Base-by-base conservation (phyloP, 1,140 invertebrate genomes). In the Philopotamus ludificatus region DNA sequence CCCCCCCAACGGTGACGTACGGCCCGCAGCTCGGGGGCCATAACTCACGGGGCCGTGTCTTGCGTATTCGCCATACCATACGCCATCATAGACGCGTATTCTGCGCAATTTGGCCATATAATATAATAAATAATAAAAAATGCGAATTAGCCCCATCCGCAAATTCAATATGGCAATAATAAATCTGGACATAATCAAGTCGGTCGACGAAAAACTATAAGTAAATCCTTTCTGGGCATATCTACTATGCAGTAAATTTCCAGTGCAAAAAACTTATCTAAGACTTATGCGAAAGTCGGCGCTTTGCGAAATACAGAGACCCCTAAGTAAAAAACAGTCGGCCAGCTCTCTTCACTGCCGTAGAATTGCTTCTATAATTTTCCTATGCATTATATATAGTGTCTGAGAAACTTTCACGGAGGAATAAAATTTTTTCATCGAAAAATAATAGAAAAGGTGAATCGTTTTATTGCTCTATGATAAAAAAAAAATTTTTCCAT, bases 1-100 rank as follows among this genome's bases (percentile, higher is more conserved):
- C 28, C 51, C 22, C 47, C 2, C 63, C 67, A 23, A 45, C 15
- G n/a, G 63, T 70, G 67, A 70, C 67, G 67, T 70, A 70, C 60
- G 63, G 42, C 51, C 63, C 60, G 67, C 63, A 63, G 67, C 67
- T 59, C 45, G 67, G 67, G 67, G 65, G 63, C 64, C 18, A 70
- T 70, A 70, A 70, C 39, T 70, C 67, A 63, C 44, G 63, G 41
- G 58, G 67, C 64, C 67, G 59, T 53, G 67, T 60, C 67, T 66
- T 70, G 63, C 63, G 67, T 68, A 70, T 50, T 23, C n/a, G n/a
- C 47, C 58, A 42, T 28, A 44, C 45, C 59, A 62, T 51, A 50
- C 59, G 59, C 59, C 42, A 62, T 62, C 49, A 39, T 62, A 51
- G 49, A 62, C 59, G 49, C 51, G 54, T 64, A 45, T 57, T 55